Percentiles rank a stretch among this genome's conserved stretches.
Evolutionary conservation across 2,113 vertebrate species (phyloP).

Genomic region (Murina feae): DNA sequence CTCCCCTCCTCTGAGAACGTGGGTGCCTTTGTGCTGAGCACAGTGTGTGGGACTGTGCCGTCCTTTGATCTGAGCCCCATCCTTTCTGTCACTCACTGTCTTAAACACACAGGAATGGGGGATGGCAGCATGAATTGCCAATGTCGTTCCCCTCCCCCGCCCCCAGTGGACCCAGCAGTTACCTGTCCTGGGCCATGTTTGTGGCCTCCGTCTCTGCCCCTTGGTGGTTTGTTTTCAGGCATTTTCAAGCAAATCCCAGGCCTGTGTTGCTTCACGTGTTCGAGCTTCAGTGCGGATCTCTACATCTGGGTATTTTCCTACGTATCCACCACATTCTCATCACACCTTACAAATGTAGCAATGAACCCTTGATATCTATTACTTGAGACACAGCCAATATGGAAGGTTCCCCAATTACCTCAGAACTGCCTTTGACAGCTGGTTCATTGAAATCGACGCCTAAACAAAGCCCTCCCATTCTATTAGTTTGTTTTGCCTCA

Average conservation of each 20-base stretch:
- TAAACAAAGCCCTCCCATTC: not conserved
- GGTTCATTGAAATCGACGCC: too few relatives aligned
- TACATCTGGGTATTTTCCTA: not conserved
- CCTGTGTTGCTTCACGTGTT: rapidly evolving
- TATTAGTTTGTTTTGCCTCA: not conserved
- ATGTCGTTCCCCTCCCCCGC: too few relatives aligned
- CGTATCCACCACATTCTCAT: not conserved
- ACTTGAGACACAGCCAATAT: not conserved
- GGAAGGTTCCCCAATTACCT: rapidly evolving
- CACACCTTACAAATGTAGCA: rapidly evolving
- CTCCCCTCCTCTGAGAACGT: not conserved
- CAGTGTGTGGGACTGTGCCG: not conserved
- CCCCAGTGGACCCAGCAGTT: too few relatives aligned
- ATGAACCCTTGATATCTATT: rapidly evolving
- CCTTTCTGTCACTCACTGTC: not conserved
- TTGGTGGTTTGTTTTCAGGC: not conserved
- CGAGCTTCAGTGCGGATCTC: rapidly evolving
- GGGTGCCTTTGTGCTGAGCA: not conserved
- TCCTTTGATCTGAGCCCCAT: not conserved
- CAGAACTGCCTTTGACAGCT: too few relatives aligned
- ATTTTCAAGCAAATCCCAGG: not conserved
- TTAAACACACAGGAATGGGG: not conserved
- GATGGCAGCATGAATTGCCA: not conserved
- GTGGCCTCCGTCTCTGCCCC: not conserved
- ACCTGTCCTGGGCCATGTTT: rapidly evolving